A percentile compares a stretch with the other conserved stretches of the same genome.
Conservation (phyloP, 1,140 invertebrate species). For the Cotesia chilonis region DNA sequence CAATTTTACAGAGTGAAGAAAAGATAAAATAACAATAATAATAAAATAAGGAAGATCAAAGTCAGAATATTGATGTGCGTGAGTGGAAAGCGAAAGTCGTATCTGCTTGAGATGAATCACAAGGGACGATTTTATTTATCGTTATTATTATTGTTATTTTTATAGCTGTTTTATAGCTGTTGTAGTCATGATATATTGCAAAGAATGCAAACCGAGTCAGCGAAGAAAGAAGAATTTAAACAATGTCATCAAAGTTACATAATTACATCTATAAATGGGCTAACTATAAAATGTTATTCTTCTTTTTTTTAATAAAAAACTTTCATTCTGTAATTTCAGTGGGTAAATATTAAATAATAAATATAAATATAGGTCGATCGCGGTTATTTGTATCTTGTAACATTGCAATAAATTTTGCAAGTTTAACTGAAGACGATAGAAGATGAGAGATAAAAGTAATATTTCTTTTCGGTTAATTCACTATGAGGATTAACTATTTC, state of each 20-base stretch:
- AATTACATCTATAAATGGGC: constrained; percentile 44
- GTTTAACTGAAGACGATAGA: too few relatives aligned
- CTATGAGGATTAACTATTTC: too few relatives aligned
- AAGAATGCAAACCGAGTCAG: not conserved
- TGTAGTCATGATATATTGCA: not conserved
- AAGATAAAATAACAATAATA: not conserved
- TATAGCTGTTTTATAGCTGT: too few relatives aligned
- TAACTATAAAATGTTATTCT: constrained; percentile 41
- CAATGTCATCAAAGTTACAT: constrained; percentile 61
- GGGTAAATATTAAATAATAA: too few relatives aligned
- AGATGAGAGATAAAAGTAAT: too few relatives aligned
- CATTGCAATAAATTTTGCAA: too few relatives aligned
- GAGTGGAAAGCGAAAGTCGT: not conserved
- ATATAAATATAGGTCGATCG: too few relatives aligned
- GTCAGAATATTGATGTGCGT: constrained; percentile 1
- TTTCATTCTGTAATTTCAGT: too few relatives aligned
- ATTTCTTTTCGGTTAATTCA: too few relatives aligned
- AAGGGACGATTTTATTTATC: constrained; percentile 3
- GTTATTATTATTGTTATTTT: not conserved
- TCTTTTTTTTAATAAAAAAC: too few relatives aligned
- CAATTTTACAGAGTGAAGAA: not conserved
- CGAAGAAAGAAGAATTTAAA: constrained; percentile 43
- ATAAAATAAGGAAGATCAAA: not conserved
- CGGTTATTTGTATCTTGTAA: too few relatives aligned
- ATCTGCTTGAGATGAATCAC: constrained; percentile 6